Percentiles rank a stretch among this genome's conserved stretches.
Evolutionary conservation across 2,797 vertebrate genomes (phyloP).

Genomic region (Catharus ustulatus): DNA sequence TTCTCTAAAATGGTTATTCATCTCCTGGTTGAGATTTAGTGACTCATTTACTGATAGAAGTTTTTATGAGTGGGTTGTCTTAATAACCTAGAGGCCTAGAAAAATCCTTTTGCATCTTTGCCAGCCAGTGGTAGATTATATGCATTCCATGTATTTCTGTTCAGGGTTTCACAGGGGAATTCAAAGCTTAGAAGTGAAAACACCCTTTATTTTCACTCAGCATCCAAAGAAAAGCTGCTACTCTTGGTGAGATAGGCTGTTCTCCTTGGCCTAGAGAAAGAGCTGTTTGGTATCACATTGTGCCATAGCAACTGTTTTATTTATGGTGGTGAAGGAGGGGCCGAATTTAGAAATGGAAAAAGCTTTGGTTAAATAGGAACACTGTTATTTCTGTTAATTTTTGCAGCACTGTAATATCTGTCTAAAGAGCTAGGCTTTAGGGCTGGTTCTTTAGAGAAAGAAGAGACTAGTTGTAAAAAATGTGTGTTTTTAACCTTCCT

Average conservation of each 20-base stretch:
- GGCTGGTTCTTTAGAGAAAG: background rate
- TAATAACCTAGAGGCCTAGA: background rate
- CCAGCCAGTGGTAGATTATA: background rate
- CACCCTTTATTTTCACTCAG: background rate
- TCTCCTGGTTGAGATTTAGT: background rate
- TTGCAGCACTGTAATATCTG: background rate
- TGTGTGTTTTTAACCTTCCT: background rate
- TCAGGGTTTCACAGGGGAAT: background rate
- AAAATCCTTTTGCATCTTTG: background rate
- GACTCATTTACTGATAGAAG: background rate
- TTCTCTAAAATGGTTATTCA: background rate
- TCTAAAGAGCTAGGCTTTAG: background rate
- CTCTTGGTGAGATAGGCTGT: background rate
- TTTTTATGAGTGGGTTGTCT: background rate
- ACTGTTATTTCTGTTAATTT: background rate
- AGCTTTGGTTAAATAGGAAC: background rate
- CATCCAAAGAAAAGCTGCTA: background rate
- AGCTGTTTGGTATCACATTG: background rate
- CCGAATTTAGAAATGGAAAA: background rate
- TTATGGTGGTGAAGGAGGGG: background rate
- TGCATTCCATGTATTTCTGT: background rate
- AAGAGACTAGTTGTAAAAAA: background rate
- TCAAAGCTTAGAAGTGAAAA: conserved; percentile 13
- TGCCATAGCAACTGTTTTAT: background rate
- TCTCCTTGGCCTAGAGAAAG: background rate